phyloP scores from a whole-genome alignment of 1,140 invertebrate species.

The Bombus terrestris region DNA sequence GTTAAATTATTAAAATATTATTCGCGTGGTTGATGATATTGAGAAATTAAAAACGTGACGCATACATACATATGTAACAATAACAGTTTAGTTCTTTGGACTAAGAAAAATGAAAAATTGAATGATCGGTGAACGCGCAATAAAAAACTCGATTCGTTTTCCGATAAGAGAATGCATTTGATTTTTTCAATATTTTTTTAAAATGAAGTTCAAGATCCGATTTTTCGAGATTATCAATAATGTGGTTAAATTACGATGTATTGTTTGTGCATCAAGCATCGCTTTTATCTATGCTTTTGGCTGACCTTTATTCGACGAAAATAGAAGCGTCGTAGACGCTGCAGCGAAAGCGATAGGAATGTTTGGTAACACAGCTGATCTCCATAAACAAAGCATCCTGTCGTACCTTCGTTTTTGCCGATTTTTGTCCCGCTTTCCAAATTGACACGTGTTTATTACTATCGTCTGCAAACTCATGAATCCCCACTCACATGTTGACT shows the following conservation, averaged over 20 bases:
- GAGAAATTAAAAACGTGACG: neutral
- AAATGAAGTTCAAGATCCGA: neutral
- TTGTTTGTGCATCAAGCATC: slow-evolving; percentile 18
- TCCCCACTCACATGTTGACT: slow-evolving; percentile 73
- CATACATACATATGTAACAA: neutral
- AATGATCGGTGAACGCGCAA: neutral
- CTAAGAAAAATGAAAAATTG: too few relatives aligned
- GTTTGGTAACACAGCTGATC: slow-evolving; percentile 80
- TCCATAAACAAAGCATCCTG: slow-evolving; percentile 78
- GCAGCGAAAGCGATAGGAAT: slow-evolving; percentile 70
- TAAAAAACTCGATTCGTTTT: neutral
- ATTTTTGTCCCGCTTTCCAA: slow-evolving; percentile 55
- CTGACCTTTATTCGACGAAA: slow-evolving; percentile 69
- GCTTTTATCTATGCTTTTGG: slow-evolving; percentile 39
- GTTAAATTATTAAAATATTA: neutral
- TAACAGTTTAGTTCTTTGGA: neutral
- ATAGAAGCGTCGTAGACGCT: slow-evolving; percentile 61
- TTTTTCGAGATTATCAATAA: neutral
- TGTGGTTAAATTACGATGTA: neutral
- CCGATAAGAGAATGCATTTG: neutral
- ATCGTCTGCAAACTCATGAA: slow-evolving; percentile 50
- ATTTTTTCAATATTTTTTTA: neutral
- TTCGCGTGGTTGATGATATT: neutral
- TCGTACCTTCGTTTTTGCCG: slow-evolving; percentile 71
- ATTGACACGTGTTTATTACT: slow-evolving; percentile 56